Conservation (phyloP, 2,888 invertebrate species). For the Apodemia duryi region DNA sequence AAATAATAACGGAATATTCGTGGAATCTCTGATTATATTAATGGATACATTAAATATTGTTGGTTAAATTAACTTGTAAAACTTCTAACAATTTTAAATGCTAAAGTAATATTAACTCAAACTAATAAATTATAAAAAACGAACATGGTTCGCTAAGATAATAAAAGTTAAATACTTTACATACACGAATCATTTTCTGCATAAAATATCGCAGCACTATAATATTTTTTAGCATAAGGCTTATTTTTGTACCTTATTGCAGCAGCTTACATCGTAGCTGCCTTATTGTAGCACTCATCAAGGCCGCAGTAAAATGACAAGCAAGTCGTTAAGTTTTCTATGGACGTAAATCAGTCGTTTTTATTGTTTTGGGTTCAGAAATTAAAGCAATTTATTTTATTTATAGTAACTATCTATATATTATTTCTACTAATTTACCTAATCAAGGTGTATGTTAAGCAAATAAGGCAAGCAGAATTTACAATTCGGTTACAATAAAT, state of each 20-base stretch:
- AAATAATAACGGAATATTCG: too few species aligned
- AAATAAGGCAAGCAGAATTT: too few species aligned
- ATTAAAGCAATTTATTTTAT: slow-evolving; percentile 9
- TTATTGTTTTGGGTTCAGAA: slow-evolving; percentile 14
- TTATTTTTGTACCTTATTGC: slow-evolving; percentile 51
- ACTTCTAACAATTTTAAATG: too few species aligned
- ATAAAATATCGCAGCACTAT: slow-evolving; percentile 1
- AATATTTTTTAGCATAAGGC: slow-evolving; percentile 20
- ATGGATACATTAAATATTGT: too few species aligned
- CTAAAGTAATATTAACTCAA: too few species aligned
- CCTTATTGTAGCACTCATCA: slow-evolving; percentile 50
- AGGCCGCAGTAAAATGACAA: slow-evolving; percentile 50
- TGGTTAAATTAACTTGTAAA: too few species aligned
- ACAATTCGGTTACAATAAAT: too few species aligned
- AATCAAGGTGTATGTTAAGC: too few species aligned
- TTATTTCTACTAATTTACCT: too few species aligned
- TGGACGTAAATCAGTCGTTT: slow-evolving; percentile 47
- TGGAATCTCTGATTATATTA: too few species aligned
- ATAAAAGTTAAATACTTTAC: slow-evolving; percentile 6
- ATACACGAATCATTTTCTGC: background rate
- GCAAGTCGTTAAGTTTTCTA: slow-evolving; percentile 51
- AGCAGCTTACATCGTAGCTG: slow-evolving; percentile 35
- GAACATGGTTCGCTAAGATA: background rate
- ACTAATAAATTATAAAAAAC: too few species aligned
- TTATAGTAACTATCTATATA: too few species aligned